Percentiles rank a stretch among this genome's conserved stretches.
Evolutionary conservation across 2,797 vertebrate species (phyloP).

Genomic region (Lepus townsendii): DNA sequence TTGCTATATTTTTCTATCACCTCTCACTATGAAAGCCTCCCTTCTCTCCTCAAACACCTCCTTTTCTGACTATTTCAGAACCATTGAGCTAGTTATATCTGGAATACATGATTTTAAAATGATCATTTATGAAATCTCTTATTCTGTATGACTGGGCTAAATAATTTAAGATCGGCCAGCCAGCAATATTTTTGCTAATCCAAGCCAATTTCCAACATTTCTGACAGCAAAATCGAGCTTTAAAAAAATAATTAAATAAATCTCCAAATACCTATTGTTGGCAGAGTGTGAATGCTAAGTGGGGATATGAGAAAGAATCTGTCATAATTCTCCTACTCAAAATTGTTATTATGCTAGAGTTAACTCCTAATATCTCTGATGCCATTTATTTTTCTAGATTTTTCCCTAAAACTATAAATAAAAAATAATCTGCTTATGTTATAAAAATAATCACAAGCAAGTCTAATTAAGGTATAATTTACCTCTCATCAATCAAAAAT

Average conservation of each 20-base stretch:
- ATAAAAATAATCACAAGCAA: neutral
- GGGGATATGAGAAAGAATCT: conserved; percentile 7
- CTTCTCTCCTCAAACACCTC: conserved; percentile 16
- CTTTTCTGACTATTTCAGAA: conserved; percentile 39
- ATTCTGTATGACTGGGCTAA: conserved; percentile 44
- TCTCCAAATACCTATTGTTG: conserved; percentile 12
- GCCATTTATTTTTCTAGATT: neutral
- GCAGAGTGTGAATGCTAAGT: conserved; percentile 33
- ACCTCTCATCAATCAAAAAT: neutral
- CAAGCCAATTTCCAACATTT: conserved; percentile 62
- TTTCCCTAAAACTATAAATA: neutral
- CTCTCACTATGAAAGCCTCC: conserved; percentile 24
- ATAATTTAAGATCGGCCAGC: conserved; percentile 61
- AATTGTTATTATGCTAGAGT: neutral
- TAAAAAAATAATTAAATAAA: conserved; percentile 20
- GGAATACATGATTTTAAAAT: conserved; percentile 49
- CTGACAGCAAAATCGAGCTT: conserved; percentile 43
- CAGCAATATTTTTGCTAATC: conserved; percentile 40
- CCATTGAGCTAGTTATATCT: conserved; percentile 2
- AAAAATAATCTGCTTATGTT: neutral
- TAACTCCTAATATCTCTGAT: neutral
- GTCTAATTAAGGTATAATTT: neutral
- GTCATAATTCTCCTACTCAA: conserved; percentile 33
- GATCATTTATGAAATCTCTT: conserved; percentile 30
- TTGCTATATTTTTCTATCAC: neutral